Evolutionary conservation across 2,113 vertebrate genomes (phyloP).

Genomic region (Cariama cristata): DNA sequence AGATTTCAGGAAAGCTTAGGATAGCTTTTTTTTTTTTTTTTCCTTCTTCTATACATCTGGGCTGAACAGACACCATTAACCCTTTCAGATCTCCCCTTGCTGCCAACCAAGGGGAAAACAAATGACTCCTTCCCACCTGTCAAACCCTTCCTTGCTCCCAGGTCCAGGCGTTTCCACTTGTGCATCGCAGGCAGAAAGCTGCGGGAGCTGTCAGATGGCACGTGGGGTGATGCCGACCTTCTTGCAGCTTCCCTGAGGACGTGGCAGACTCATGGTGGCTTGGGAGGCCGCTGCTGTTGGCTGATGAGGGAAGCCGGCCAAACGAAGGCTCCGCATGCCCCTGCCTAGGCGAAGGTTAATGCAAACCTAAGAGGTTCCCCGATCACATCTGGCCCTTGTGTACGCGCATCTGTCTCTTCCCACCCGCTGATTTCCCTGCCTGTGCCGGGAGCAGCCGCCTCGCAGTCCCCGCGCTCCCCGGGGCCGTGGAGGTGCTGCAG

Average conservation of each 20-base stretch:
- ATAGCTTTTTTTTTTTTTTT: background rate
- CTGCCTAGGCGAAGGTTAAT: background rate
- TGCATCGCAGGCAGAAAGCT: background rate
- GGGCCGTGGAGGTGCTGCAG: background rate
- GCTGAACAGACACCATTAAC: background rate
- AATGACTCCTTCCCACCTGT: background rate
- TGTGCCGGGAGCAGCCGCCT: background rate
- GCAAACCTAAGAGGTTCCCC: background rate
- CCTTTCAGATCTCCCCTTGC: background rate
- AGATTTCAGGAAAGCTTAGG: background rate
- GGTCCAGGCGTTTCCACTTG: background rate
- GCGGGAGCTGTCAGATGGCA: background rate
- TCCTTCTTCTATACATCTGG: background rate
- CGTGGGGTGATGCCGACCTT: background rate
- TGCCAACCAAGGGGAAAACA: background rate
- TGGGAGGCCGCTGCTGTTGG: background rate
- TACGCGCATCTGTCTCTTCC: background rate
- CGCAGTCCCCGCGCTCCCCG: background rate
- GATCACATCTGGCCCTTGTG: background rate
- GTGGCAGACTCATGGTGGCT: background rate
- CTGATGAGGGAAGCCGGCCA: fast-evolving
- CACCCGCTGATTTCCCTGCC: background rate
- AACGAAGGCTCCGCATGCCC: background rate
- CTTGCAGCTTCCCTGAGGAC: background rate
- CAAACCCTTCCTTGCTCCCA: background rate